Evolutionary conservation across 2,113 vertebrate species (phyloP), one percentile per base, ranked within the genome.

Genomic region (Pipa parva): DNA sequence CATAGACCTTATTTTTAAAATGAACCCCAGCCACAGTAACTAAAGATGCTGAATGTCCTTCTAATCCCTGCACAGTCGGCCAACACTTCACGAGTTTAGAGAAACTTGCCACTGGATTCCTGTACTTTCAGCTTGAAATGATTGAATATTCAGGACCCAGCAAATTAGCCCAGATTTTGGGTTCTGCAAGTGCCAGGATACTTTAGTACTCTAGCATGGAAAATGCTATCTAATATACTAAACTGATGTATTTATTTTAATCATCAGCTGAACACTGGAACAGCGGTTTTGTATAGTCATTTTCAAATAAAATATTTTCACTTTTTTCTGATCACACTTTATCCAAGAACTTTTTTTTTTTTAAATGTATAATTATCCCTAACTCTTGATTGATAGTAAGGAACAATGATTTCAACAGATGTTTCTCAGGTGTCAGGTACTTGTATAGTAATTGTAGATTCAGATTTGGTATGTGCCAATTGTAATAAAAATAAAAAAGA

Each of bases 391-490:
- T 74, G 74, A 73, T 55, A 74, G 21, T 6, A 37, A 72, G 71
- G 58, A 58, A 67, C 59, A 0, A 60, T 56, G 72, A 77, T 79
- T 77, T 74, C 72, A 73, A 63, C 77, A 72, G 75, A 77, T 75
- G 76, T 78, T 56, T 39, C 12, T 36, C 17, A 77, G 77, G 52
- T 73, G 69, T 65, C 73, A 77, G 80, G 74, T 76, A 74, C 72
- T 59, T 77, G 81, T 75, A 73, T 71, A 74, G 73, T 71, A 62
- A 50, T 56, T 71, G 70, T 74, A 58, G 71, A 72, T 66, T 0
- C 67, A 61, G 79, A 78, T 73, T 61, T 84, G 81, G 80, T 79
- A 75, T 80, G 83, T 73, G 74, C 77, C 33, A 73, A 61, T 80
- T 55, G 83, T 54, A 77, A 69, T 73, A 63, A 7, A 6, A 46